A percentile compares a stretch with the other conserved stretches of the same genome.
Conservation (phyloP, 35 echinoderm and acorn worm genomes). For the Hemicentrotus pulcherrimus region DNA sequence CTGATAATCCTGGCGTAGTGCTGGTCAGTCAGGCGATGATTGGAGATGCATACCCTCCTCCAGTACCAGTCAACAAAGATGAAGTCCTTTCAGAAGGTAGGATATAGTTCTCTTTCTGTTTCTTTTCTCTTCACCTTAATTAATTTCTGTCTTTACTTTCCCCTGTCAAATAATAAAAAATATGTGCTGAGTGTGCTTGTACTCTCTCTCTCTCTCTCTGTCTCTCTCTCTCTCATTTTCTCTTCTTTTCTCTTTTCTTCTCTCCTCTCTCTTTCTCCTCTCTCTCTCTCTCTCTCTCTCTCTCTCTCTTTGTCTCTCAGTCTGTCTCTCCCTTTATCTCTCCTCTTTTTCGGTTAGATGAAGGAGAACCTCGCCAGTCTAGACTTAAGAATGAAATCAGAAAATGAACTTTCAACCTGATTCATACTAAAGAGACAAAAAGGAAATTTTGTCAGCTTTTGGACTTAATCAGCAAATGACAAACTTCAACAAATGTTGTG, state of each 20-base stretch:
- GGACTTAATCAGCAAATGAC: too few species aligned
- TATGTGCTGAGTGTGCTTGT: too few species aligned
- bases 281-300: neutral
- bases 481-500: too few species aligned
- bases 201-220: neutral
- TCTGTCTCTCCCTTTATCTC: too few species aligned
- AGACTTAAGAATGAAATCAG: too few species aligned
- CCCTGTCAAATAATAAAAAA: neutral
- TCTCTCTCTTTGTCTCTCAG: neutral
- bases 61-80: conserved; percentile 43
- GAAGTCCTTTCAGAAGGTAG: conserved; percentile 42
- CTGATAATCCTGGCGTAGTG: conserved; percentile 72
- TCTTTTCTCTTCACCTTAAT: neutral
- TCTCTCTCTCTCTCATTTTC: neutral
- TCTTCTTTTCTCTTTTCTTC: neutral
- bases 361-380: too few species aligned
- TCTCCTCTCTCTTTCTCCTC: neutral
- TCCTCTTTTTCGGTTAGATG: too few species aligned
- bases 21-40: conserved; percentile 77
- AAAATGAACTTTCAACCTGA: too few species aligned
- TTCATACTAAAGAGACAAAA: too few species aligned
- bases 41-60: conserved; percentile 59
- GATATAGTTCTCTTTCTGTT: neutral
- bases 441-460: too few species aligned
- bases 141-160: neutral